A percentile compares a stretch with the other conserved stretches of the same genome.
Evolutionary conservation across 2,888 invertebrate genomes (phyloP).

Genomic region (Eumerus sabulonum): DNA sequence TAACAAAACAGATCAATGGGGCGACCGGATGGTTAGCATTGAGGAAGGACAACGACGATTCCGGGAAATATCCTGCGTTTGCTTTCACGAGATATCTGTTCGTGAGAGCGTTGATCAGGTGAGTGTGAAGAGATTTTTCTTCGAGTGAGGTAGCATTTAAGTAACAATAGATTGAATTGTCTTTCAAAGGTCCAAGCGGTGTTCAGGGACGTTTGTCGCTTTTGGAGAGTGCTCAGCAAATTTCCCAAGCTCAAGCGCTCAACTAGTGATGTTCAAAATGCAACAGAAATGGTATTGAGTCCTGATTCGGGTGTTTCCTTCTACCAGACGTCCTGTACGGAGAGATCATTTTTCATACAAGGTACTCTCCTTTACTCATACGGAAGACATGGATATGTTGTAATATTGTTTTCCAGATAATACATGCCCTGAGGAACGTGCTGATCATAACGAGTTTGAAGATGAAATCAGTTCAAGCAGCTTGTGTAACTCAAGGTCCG

Average conservation of each 20-base stretch:
- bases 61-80: slow-evolving; percentile 88
- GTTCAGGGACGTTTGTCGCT: slow-evolving; percentile 87
- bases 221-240: slow-evolving; percentile 87
- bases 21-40: slow-evolving; percentile 89
- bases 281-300: slow-evolving; percentile 80
- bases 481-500: slow-evolving; percentile 78
- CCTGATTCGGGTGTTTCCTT: slow-evolving; percentile 80
- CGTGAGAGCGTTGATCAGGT: slow-evolving; percentile 91
- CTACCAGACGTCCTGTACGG: slow-evolving; percentile 76
- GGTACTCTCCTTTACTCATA: too few relatives aligned
- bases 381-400: too few relatives aligned
- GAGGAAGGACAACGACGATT: slow-evolving; percentile 88
- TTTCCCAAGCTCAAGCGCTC: slow-evolving; percentile 83
- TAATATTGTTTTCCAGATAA: slow-evolving; percentile 77
- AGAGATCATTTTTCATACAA: slow-evolving; percentile 75
- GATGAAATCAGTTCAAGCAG: slow-evolving; percentile 78
- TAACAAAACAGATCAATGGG: slow-evolving; percentile 88
- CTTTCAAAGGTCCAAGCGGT: slow-evolving; percentile 84
- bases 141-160: too few relatives aligned
- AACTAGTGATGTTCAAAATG: slow-evolving; percentile 81
- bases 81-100: slow-evolving; percentile 92
- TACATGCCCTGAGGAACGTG: slow-evolving; percentile 82
- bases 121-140: slow-evolving; percentile 68
- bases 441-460: slow-evolving; percentile 82
- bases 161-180: background rate